phyloP scores from a whole-genome alignment of 2,888 invertebrate species.

The Nemurella pictetii region DNA sequence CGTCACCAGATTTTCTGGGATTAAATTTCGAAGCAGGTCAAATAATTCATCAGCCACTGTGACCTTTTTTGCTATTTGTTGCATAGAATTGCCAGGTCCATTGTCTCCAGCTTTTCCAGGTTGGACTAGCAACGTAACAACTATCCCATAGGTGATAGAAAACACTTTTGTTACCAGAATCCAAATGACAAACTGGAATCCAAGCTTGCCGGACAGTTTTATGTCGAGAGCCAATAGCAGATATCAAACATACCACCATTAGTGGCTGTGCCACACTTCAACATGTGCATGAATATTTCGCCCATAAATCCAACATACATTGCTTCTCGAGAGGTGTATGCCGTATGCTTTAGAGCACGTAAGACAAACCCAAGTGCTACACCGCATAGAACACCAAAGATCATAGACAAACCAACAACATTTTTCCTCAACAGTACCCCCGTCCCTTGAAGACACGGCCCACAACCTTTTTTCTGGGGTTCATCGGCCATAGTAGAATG shows the following conservation, averaged over 20 bases:
- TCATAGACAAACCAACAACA: not conserved
- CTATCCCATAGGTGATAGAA: not conserved
- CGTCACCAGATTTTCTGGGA: not conserved
- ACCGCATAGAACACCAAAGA: not conserved
- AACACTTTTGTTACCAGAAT: not conserved
- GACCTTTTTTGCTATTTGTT: not conserved
- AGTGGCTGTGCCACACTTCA: not conserved
- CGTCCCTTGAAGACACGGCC: not conserved
- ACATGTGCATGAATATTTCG: not conserved
- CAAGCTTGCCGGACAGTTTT: not conserved
- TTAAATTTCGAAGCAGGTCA: not conserved
- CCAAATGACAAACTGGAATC: not conserved
- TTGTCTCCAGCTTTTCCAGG: not conserved
- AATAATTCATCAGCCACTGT: not conserved
- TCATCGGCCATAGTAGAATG: not conserved
- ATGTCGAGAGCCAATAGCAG: not conserved
- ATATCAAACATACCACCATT: not conserved
- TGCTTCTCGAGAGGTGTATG: not conserved
- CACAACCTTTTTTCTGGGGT: not conserved
- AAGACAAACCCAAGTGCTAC: not conserved
- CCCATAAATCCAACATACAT: not conserved
- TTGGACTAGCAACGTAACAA: not conserved
- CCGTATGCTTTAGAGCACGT: not conserved
- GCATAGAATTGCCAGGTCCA: not conserved
- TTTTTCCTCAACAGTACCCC: not conserved